Evolutionary conservation across 2,888 invertebrate species (phyloP).

Genomic region (Watsonalla cultraria): DNA sequence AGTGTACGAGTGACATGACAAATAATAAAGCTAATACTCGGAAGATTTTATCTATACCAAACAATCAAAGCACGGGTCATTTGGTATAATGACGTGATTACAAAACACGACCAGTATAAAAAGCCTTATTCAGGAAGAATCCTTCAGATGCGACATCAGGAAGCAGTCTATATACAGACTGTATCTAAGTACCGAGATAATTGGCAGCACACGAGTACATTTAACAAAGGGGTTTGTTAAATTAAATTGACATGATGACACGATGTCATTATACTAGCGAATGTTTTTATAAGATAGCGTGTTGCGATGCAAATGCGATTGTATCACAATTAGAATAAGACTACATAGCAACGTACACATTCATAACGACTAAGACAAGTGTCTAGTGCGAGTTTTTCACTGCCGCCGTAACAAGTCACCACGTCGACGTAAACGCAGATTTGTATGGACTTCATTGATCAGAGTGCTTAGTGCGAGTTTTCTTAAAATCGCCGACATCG

Average conservation of each 20-base stretch:
- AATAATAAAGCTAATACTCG: too few species aligned
- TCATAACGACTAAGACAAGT: too few species aligned
- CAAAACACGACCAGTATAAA: background rate
- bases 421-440: too few species aligned
- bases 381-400: too few species aligned
- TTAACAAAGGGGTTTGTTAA: background rate
- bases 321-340: background rate
- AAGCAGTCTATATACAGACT: background rate
- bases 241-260: conserved; percentile 10
- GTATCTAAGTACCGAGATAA: background rate
- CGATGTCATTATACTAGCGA: conserved; percentile 5
- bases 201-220: background rate
- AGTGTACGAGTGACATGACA: too few species aligned
- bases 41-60: too few species aligned
- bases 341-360: background rate
- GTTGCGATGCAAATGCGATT: background rate
- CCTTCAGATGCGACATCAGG: background rate
- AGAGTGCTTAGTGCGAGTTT: too few species aligned
- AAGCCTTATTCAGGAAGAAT: background rate
- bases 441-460: too few species aligned
- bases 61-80: background rate
- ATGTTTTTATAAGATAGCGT: background rate
- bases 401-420: too few species aligned
- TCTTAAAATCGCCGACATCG: too few species aligned
- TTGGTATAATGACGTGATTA: background rate